Evolutionary conservation across 2,888 invertebrate genomes (phyloP).

Genomic region (Endotricha flammealis): DNA sequence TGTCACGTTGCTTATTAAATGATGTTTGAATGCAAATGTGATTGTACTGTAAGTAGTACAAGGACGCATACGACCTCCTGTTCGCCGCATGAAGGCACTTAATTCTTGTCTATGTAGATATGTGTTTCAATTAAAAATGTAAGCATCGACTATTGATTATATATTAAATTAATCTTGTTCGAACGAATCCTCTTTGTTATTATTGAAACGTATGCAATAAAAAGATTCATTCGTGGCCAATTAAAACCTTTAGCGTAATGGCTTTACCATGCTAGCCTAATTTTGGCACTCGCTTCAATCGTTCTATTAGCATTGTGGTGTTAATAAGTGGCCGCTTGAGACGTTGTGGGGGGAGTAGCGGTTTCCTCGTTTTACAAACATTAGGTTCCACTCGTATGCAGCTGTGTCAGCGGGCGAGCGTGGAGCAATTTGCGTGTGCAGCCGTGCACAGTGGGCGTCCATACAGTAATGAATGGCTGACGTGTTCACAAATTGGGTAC

Average conservation of each 20-base stretch:
- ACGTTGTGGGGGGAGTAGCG: slow-evolving; percentile 35
- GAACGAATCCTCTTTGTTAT: too few relatives aligned
- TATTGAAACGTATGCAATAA: too few relatives aligned
- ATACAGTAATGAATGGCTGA: slow-evolving; percentile 54
- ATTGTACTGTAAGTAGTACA: slow-evolving; percentile 59
- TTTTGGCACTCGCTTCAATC: slow-evolving; percentile 23
- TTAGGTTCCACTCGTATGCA: slow-evolving; percentile 38
- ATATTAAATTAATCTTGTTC: neutral
- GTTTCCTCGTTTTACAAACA: slow-evolving; percentile 50
- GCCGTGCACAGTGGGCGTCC: slow-evolving; percentile 66
- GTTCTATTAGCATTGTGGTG: slow-evolving; percentile 32
- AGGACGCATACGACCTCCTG: slow-evolving; percentile 50
- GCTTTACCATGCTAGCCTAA: slow-evolving; percentile 9
- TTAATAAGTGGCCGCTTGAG: slow-evolving; percentile 30
- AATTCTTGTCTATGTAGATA: slow-evolving; percentile 34
- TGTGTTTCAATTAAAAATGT: slow-evolving; percentile 18
- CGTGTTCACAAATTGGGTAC: slow-evolving; percentile 49
- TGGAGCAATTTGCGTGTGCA: slow-evolving; percentile 68
- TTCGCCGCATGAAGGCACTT: slow-evolving; percentile 38
- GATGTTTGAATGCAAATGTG: slow-evolving; percentile 53
- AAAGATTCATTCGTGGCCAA: neutral
- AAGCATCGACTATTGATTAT: neutral
- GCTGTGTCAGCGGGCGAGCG: slow-evolving; percentile 60
- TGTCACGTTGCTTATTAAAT: slow-evolving; percentile 30
- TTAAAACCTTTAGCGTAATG: neutral